These are phyloP conservation scores for Coenonympha arcania DNA, from an alignment of 2,888 invertebrate species.

Conservation along the genomic window DNA sequence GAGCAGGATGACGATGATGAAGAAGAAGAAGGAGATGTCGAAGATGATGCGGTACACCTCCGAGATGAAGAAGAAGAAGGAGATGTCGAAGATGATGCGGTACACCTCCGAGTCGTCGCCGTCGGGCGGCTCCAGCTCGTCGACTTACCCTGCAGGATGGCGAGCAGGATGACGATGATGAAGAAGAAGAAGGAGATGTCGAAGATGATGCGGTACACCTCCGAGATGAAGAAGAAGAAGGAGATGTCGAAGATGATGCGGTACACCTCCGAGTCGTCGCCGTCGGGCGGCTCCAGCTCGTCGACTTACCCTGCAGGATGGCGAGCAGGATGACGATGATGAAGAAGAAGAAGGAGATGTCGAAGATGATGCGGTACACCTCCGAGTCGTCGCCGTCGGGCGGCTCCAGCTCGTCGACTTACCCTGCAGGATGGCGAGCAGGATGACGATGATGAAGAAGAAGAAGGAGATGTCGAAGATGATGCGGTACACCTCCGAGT, in stretches of 20 bases:
- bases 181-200: constrained; percentile 99
- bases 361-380: constrained; percentile 98
- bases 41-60: too few species aligned
- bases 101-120: constrained; percentile 97
- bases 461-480: constrained; percentile 99
- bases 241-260: too few species aligned
- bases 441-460: constrained; percentile 99
- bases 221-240: too few species aligned
- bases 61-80: constrained; percentile 99
- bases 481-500: constrained; percentile 97
- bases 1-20: too few species aligned
- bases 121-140: too few species aligned
- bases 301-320: constrained; percentile 96
- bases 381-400: constrained; percentile 99
- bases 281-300: too few species aligned
- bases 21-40: too few species aligned
- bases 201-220: constrained; percentile 98
- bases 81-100: constrained; percentile 99
- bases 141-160: constrained; percentile 98
- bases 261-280: too few species aligned
- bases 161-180: constrained; percentile 98
- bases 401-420: constrained; percentile 91
- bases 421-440: constrained; percentile 99
- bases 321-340: constrained; percentile 99
- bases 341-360: constrained; percentile 99